Evolutionary conservation across 1,140 invertebrate genomes (phyloP), one percentile per base, ranked within the genome.

Genomic region (Sipha flava): DNA sequence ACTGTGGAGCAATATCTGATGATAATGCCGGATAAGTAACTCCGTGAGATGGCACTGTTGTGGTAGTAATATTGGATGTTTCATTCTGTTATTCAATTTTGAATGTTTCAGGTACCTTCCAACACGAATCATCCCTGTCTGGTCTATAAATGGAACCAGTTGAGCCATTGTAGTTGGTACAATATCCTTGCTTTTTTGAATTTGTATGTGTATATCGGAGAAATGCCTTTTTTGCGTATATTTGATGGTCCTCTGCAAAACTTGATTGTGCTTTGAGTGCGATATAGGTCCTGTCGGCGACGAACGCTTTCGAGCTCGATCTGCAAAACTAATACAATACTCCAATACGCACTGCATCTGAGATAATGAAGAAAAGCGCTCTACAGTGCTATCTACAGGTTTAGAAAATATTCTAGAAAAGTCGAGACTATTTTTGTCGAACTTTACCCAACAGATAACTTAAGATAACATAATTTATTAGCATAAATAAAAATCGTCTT

Each of bases 1-100:
- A 29, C 66, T 81, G 80, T 86, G 85, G 18, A 84, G 81, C 70
- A 83, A 66, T 80, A 54, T 23, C 29, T 52, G 10, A 79, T 86
- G 85, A 70, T 82, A 81, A 75, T 84, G 10, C 3, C 83, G 82
- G 43, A 85, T 85, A 7, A 85, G 52, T 12, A 85, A 43, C 77
- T 81, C 83, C 80, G 85, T 84, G 83, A 86, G 6, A 85, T 80
- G 59, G 31, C 45, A 23, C 9, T 66, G 40, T 26, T 31, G 59
- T n/a, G 81, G 80, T 18, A 83, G 31, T n/a, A 82, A 49, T 57
- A 83, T 82, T 16, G 79, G 80, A 70, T 81, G 80, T 64, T 81
- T 81, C 23, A 54, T 14, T 18, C 72, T 45, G 72, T 72, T 72
- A 0, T 66, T 49, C 0, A 79, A 64, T n/a, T 21, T 1, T 1